phyloP scores from a whole-genome alignment of 2,113 vertebrate genomes.

The Rhabdornis inornatus region DNA sequence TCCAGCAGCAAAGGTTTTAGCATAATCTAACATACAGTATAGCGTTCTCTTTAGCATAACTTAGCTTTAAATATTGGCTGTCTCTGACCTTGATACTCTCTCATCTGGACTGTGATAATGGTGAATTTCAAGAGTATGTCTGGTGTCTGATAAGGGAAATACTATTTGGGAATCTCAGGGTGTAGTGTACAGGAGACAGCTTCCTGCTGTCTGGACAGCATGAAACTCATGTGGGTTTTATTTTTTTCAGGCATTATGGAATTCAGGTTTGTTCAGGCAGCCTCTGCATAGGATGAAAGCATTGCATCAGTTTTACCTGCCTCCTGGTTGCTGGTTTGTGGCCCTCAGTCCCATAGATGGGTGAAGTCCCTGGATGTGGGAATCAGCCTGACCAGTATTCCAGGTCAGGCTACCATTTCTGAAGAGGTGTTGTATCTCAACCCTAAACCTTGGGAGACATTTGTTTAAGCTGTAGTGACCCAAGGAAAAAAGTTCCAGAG shows the following conservation, averaged over 20 bases:
- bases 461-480: too few species aligned
- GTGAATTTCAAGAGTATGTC: not conserved
- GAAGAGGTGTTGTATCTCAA: too few species aligned
- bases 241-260: not conserved
- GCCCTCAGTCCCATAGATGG: not conserved
- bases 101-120: not conserved
- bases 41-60: not conserved
- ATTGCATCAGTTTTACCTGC: not conserved
- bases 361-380: not conserved
- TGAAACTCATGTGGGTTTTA: not conserved
- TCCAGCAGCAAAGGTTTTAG: not conserved
- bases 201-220: rapidly evolving
- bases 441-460: too few species aligned
- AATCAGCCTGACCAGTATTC: too few species aligned
- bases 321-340: not conserved
- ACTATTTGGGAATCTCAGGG: not conserved
- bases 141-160: not conserved
- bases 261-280: not conserved
- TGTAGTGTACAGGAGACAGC: not conserved
- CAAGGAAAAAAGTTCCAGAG: too few species aligned
- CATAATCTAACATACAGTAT: not conserved
- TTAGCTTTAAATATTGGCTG: not conserved
- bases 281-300: not conserved
- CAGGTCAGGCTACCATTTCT: too few species aligned
- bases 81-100: not conserved